Conservation (phyloP, 2,888 invertebrate species). For the Pyrrhia umbra region DNA sequence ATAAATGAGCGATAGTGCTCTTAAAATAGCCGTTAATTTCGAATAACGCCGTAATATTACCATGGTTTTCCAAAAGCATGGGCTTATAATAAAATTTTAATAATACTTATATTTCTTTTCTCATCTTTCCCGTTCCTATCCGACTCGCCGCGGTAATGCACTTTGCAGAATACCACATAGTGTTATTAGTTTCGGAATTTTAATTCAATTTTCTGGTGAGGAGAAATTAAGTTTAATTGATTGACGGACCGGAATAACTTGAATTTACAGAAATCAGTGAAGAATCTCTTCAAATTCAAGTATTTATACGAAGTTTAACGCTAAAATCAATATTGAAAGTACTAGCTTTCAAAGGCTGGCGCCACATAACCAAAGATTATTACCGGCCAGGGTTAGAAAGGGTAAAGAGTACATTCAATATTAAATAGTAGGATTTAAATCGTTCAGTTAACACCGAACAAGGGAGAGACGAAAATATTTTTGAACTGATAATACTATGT, state of each 20-base stretch:
- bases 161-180: conserved; percentile 23
- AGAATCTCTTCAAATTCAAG: not conserved
- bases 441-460: no score
- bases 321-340: not conserved
- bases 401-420: not conserved
- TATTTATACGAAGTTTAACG: not conserved
- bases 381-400: not conserved
- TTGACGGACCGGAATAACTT: not conserved
- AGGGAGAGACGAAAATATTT: no score
- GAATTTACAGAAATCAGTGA: not conserved
- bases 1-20: conserved; percentile 34
- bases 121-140: not conserved
- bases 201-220: not conserved
- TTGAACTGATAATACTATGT: not conserved
- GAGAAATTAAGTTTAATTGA: not conserved
- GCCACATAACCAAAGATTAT: not conserved
- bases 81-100: conserved; percentile 26
- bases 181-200: not conserved
- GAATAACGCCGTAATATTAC: conserved; percentile 13
- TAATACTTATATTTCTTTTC: conserved; percentile 37
- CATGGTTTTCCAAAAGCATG: conserved; percentile 31
- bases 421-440: not conserved
- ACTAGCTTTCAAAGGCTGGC: not conserved
- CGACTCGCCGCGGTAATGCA: conserved; percentile 9
- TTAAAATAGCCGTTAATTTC: conserved; percentile 27